Base-by-base conservation (phyloP, 2,888 invertebrate species). In the Thelaira solivaga region DNA sequence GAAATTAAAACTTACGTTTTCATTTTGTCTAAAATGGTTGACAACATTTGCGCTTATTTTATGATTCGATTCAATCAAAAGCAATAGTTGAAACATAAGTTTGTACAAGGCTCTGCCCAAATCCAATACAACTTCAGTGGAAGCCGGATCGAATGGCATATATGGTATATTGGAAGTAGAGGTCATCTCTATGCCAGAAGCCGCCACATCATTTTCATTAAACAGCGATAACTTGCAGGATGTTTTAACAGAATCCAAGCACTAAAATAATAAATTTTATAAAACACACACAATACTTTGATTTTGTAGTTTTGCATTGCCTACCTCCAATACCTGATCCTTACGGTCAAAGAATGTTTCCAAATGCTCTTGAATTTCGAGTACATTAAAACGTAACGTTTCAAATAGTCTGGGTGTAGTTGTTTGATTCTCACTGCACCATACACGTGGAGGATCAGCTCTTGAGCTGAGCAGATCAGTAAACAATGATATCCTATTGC, bases 291-390 rank as follows among this genome's bases (percentile, higher is more conserved):
- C 0, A 8, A 16, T 36, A 36, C 0, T 4, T 1, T 36, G 10
- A n/a, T 36, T 13, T 6, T 26, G 26, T 36, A 11, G 24, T 61
- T 24, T 7, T 20, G 6, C 11, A 3, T 16, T 61, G 83, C 81
- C 85, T 87, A 95, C 95, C 92, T 95, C 95, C 0, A 93, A 90
- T 0, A 96, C 95, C 85, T 97, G 96, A 86, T 98, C 97, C 83
- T 95, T 94, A 75, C 96, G 92, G 88, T 98, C 97, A 82, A 96
- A 93, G 88, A 96, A 97, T 0, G 97, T 98, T 88, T 98, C 98
- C 81, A 97, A 92, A 88, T 98, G 98, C 85, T 98, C 98, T 84
- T 97, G 96, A 81, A 98, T 94, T 88, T 98, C 97, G 39, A 98
- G 90, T 84, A 97, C 93, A 80, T 95, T 95, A 88, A 95, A 97